Evolutionary conservation across 2,888 invertebrate species (phyloP).

Genomic region (Erebia aethiops): DNA sequence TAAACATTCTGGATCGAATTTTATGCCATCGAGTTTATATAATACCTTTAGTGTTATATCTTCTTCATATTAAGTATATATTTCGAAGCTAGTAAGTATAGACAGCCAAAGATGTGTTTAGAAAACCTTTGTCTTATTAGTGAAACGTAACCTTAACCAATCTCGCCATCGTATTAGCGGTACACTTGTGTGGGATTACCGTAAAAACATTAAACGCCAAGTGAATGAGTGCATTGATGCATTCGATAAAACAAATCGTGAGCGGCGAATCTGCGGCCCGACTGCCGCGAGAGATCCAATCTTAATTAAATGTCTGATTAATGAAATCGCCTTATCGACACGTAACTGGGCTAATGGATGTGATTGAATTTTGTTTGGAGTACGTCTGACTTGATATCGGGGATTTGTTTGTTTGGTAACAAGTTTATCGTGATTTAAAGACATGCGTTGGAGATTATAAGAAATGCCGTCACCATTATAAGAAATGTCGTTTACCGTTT

Average conservation of each 20-base stretch:
- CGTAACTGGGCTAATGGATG: slow-evolving; percentile 57
- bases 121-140: slow-evolving; percentile 5
- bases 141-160: slow-evolving; percentile 26
- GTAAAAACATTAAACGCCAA: slow-evolving; percentile 41
- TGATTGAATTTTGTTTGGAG: slow-evolving; percentile 42
- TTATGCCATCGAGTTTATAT: too few relatives aligned
- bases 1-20: too few relatives aligned
- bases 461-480: not conserved
- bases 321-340: slow-evolving; percentile 43
- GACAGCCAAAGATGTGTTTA: not conserved
- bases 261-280: slow-evolving; percentile 57
- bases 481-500: not conserved
- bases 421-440: slow-evolving; percentile 12
- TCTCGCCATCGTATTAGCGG: slow-evolving; percentile 48
- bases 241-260: slow-evolving; percentile 71
- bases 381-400: slow-evolving; percentile 20
- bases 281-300: slow-evolving; percentile 55
- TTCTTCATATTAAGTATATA: too few relatives aligned
- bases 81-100: too few relatives aligned
- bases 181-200: slow-evolving; percentile 48
- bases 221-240: slow-evolving; percentile 61
- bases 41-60: too few relatives aligned
- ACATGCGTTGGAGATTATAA: not conserved
- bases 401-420: slow-evolving; percentile 19
- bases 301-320: slow-evolving; percentile 63